phyloP scores from a whole-genome alignment of 2,888 invertebrate genomes.

The Diabrotica balteata region DNA sequence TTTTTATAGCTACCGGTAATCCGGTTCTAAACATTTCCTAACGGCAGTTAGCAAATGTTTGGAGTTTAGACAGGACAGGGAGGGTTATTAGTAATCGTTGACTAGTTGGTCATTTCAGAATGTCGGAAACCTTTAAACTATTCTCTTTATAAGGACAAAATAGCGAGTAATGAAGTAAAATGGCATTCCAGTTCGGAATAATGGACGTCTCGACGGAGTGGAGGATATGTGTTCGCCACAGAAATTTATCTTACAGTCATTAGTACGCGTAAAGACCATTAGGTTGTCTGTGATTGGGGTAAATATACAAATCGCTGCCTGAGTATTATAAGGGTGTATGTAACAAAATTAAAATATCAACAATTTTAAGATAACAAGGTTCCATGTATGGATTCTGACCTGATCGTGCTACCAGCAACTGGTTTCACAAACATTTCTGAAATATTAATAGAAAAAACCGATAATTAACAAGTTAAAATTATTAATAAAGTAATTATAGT shows the following conservation, averaged over 20 bases:
- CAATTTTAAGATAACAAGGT: too few species aligned
- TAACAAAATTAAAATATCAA: too few species aligned
- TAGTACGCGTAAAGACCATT: background rate
- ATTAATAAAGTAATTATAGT: too few species aligned
- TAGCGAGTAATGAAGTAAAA: slow-evolving; percentile 12
- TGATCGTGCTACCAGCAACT: too few species aligned
- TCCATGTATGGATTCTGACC: too few species aligned
- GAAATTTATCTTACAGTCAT: slow-evolving; percentile 19
- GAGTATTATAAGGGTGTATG: too few species aligned
- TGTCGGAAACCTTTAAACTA: slow-evolving; percentile 14
- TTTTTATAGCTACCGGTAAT: background rate
- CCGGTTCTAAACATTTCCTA: background rate
- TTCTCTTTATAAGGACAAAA: slow-evolving; percentile 19
- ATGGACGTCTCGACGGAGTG: slow-evolving; percentile 14
- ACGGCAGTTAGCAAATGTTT: background rate
- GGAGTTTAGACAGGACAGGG: background rate
- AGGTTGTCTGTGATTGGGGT: background rate
- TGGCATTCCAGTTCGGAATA: slow-evolving; percentile 10
- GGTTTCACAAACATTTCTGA: too few species aligned
- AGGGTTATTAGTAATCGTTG: slow-evolving; percentile 16
- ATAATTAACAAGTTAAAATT: too few species aligned
- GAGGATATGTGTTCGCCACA: slow-evolving; percentile 4
- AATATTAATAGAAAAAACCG: too few species aligned
- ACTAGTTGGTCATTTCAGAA: slow-evolving; percentile 11
- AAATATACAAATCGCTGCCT: too few species aligned